phyloP scores from a whole-genome alignment of 2,888 invertebrate genomes.

The Heteromyza rotundicornis region DNA sequence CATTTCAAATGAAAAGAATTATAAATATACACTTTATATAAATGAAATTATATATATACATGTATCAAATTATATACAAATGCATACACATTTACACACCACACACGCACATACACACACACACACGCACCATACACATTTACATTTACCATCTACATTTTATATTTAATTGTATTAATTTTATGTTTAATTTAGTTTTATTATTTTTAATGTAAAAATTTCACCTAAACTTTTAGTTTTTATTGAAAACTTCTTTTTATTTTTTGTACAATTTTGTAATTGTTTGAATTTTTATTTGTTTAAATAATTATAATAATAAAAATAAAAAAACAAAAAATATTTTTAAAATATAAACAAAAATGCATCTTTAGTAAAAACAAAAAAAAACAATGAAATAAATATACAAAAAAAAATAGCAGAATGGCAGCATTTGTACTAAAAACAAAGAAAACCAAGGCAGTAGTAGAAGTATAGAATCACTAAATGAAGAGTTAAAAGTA shows the following conservation, averaged over 20 bases:
- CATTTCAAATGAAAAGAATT: too few relatives aligned
- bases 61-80: not conserved
- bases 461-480: too few relatives aligned
- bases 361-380: conserved; percentile 6
- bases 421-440: too few relatives aligned
- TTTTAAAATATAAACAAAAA: not conserved
- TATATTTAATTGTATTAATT: conserved; percentile 1
- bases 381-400: conserved; percentile 25
- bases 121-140: conserved; percentile 25
- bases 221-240: not conserved
- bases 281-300: not conserved
- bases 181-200: conserved; percentile 4
- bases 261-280: conserved; percentile 1
- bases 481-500: too few relatives aligned
- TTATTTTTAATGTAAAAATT: not conserved
- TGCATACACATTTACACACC: conserved; percentile 27
- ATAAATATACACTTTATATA: too few relatives aligned
- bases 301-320: not conserved
- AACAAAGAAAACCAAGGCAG: too few relatives aligned
- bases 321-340: not conserved
- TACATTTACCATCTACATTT: conserved; percentile 20
- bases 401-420: too few relatives aligned
- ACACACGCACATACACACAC: conserved; percentile 27
- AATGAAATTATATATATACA: too few relatives aligned
- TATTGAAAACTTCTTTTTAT: not conserved